Conservation (phyloP, 53 echinoderm and acorn worm genomes). For the Apostichopus leukothele region DNA sequence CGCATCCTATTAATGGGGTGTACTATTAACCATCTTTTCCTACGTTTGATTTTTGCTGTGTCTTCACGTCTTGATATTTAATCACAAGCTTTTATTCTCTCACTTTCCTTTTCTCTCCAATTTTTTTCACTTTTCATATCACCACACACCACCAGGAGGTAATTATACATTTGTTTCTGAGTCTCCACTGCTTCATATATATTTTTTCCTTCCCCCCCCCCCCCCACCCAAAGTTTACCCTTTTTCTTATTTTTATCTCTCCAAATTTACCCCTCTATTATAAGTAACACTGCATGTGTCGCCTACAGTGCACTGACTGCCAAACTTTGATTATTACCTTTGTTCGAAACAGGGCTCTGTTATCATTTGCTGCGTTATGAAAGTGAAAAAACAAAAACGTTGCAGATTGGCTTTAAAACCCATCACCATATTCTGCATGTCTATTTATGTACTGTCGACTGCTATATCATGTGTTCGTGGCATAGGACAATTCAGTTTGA, state of each 20-base stretch:
- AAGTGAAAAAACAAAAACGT: too few species aligned
- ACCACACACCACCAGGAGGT: conserved; percentile 31
- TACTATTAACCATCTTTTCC: too few species aligned
- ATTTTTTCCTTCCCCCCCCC: not conserved
- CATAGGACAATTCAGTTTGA: too few species aligned
- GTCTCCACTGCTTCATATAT: not conserved
- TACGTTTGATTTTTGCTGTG: not conserved
- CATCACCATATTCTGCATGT: too few species aligned
- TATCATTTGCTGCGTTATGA: too few species aligned
- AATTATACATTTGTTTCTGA: not conserved
- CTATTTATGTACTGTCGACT: too few species aligned
- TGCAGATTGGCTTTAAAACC: too few species aligned
- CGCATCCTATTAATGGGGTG: too few species aligned
- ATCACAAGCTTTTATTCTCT: not conserved
- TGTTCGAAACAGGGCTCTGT: too few species aligned
- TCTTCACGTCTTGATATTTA: not conserved
- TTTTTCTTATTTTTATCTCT: not conserved
- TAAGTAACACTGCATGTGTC: not conserved
- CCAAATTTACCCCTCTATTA: not conserved
- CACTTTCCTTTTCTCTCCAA: not conserved
- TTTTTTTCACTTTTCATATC: conserved; percentile 6
- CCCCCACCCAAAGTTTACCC: not conserved
- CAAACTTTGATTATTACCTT: too few species aligned
- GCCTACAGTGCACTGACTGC: too few species aligned
- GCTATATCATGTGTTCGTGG: too few species aligned